Conservation (phyloP, 2,888 invertebrate genomes). For the Drosophila kokeensis region DNA sequence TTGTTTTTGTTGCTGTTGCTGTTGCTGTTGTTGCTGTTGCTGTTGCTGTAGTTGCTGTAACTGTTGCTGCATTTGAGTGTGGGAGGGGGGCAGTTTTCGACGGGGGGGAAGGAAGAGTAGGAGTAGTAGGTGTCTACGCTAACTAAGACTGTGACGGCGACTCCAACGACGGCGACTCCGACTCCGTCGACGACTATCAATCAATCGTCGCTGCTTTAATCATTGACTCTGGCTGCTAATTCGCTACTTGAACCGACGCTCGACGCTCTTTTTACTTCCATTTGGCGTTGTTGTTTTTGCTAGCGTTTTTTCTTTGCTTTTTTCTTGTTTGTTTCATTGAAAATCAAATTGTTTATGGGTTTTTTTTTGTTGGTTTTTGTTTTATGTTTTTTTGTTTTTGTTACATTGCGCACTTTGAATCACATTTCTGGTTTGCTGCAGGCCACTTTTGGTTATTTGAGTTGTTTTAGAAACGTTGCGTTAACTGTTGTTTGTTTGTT, state of each 20-base stretch:
- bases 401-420: conserved; percentile 77
- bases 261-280: conserved; percentile 64
- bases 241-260: conserved; percentile 60
- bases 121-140: conserved; percentile 43
- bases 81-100: conserved; percentile 13
- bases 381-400: conserved; percentile 33
- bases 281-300: conserved; percentile 49
- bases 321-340: conserved; percentile 39
- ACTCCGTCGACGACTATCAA: conserved; percentile 51
- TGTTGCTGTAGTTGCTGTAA: conserved; percentile 27
- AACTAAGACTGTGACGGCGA: conserved; percentile 51
- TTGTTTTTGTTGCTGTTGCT: conserved; percentile 4
- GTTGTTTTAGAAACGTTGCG: conserved; percentile 74
- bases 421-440: conserved; percentile 74
- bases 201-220: conserved; percentile 55
- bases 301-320: conserved; percentile 16
- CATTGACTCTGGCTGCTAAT: conserved; percentile 69
- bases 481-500: conserved; percentile 66
- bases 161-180: conserved; percentile 46
- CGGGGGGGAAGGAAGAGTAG: not conserved
- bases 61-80: conserved; percentile 36
- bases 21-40: not conserved
- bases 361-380: not conserved
- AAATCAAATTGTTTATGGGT: conserved; percentile 53
- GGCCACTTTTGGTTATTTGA: conserved; percentile 72